Evolutionary conservation across 2,797 vertebrate genomes (phyloP), one percentile per base, ranked within the genome.

Genomic region (Apogon talboti): DNA sequence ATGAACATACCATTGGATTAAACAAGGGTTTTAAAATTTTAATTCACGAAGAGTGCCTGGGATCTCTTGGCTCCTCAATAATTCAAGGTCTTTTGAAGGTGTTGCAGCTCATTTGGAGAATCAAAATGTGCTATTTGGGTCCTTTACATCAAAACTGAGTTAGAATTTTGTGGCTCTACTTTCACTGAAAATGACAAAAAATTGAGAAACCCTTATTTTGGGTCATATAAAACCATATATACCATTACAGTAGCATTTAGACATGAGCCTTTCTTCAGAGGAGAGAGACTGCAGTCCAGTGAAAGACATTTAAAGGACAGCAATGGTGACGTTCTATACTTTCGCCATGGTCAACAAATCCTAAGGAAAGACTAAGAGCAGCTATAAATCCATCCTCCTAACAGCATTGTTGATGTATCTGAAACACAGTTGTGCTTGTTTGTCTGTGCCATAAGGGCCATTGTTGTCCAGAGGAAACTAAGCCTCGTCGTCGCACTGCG

Each of bases 1-100:
- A 90, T 88, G 83, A 89, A 83, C 71, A 81, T 73, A 76, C 79
- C 75, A 84, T 73, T 84, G 74, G 84, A 87, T 90, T 85, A 89
- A 90, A 90, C 82, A 89, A 79, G 80, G 78, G 59, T 71, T 86
- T 90, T 89, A 46, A 89, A 85, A 74, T 56, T 87, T 82, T 89
- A 83, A 90, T 91, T 87, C 80, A 84, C 46, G 40, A 86, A 66
- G 70, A 84, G 80, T 81, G 81, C 79, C 76, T 71, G 71, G 57
- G 74, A 84, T 89, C 87, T 89, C 87, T 68, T 71, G 72, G 71
- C 79, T 89, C 50, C 76, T 90, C 81, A 91, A 88, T 91, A 90
- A 92, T 89, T 90, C 76, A 91, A 84, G 65, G 69, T 86, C 55
- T 72, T 82, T 68, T 61, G 76, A 85, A 92, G 85, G 88, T 91